phyloP scores from a whole-genome alignment of 2,797 vertebrate species.

The Bufotes viridis region DNA sequence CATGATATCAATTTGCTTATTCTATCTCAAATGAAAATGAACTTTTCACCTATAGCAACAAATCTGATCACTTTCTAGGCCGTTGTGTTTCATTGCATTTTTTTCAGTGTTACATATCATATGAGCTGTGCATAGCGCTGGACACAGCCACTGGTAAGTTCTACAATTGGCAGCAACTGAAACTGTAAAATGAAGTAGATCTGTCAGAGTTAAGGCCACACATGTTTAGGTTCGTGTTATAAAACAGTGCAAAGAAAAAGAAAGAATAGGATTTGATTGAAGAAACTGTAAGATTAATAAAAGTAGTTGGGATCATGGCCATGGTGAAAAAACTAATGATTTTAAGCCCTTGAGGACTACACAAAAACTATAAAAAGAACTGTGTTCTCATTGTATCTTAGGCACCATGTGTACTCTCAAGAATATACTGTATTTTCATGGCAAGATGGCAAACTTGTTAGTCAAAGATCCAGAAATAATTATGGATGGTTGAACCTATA shows the following conservation, averaged over 20 bases:
- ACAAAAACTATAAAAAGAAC: not conserved
- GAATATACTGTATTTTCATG: not conserved
- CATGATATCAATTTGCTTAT: not conserved
- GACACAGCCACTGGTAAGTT: not conserved
- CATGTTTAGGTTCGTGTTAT: not conserved
- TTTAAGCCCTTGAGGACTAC: conserved; percentile 28
- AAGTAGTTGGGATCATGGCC: not conserved
- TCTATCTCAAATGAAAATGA: not conserved
- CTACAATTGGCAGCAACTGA: not conserved
- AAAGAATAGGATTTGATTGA: not conserved
- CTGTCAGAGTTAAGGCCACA: not conserved
- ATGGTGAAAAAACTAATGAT: not conserved
- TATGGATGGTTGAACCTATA: conserved; percentile 1
- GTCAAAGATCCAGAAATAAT: conserved; percentile 10
- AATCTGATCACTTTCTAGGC: not conserved
- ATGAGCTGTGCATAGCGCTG: not conserved
- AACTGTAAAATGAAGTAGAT: not conserved
- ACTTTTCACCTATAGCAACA: not conserved
- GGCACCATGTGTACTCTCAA: conserved; percentile 6
- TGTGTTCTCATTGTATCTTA: not conserved
- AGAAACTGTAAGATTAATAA: not conserved
- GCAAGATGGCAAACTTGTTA: not conserved
- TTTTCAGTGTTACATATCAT: not conserved
- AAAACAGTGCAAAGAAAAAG: not conserved
- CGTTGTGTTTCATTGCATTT: not conserved